Base-by-base conservation (phyloP, 1,140 invertebrate genomes). In the Platyscapa corneri region DNA sequence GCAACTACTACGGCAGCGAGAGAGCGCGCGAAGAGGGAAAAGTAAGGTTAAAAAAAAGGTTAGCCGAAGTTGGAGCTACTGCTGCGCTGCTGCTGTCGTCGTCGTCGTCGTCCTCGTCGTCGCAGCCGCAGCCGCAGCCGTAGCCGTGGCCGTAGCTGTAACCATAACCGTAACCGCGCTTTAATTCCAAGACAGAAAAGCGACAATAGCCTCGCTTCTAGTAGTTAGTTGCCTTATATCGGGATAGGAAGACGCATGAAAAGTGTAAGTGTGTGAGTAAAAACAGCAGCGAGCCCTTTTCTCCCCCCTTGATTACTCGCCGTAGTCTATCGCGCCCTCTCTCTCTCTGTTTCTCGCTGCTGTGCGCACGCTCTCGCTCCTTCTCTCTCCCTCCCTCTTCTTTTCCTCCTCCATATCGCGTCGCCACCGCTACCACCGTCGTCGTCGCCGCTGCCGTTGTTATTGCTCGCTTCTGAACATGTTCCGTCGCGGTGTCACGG, bases 21-120 rank as follows among this genome's bases (percentile, higher is more conserved):
- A 76, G 72, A 65, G 64, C 60, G 79, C 60, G 79, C 60, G 74
- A 72, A 46, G 10, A 74, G 74, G 70, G 46, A 80, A 81, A 81
- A 75, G 77, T 85, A 74, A 85, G 77, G 84, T 76, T 85, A 81
- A 70, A 84, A 78, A 84, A 56, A 78, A 78, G 83, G 76, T 79
- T 79, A 84, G 37, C 65, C 46, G 60, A 18, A 79, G 76, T 37
- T 78, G 42, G 10, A 12, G 27, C n/a, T 2, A 30, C 18, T 27
- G 34, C 23, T n/a, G 77, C 18, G 46, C 27, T 37, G 37, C 10
- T 39, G 78, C 78, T 30, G 60, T 12, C 34, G 39, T 39, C n/a
- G 46, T 32, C 10, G 64, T 39, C 34, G 56, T 32, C 78, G 23
- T 2, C 20, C n/a, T n/a, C 65, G 67, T 39, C 6, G 80, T 3